phyloP scores from a whole-genome alignment of 1,140 invertebrate species.

The Ectropis grisescens region DNA sequence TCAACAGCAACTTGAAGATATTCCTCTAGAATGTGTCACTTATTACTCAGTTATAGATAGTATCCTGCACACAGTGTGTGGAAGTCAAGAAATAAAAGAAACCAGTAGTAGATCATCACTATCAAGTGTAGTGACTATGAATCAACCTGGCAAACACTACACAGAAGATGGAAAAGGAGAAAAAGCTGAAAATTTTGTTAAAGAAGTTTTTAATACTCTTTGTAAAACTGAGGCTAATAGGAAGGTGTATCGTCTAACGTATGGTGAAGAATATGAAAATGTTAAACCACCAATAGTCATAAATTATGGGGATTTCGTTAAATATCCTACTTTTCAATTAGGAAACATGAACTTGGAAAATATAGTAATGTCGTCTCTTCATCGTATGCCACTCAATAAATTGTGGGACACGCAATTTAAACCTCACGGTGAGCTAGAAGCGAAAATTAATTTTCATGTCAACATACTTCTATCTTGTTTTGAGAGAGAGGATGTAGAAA shows the following conservation, averaged over 20 bases:
- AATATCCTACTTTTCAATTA: conserved; percentile 47
- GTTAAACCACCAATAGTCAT: conserved; percentile 42
- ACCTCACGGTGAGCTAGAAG: conserved; percentile 26
- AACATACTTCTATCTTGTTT: conserved; percentile 48
- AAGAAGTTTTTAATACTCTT: conserved; percentile 34
- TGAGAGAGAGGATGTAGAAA: conserved; percentile 45
- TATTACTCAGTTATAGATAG: conserved; percentile 57
- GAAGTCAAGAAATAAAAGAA: conserved; percentile 12
- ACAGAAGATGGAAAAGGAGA: conserved; percentile 18
- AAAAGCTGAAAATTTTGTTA: conserved; percentile 35
- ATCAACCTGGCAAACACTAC: conserved; percentile 11
- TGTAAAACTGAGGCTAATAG: conserved; percentile 28
- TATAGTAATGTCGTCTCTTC: conserved; percentile 29
- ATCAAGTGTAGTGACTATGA: conserved; percentile 22
- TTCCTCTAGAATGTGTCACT: conserved; percentile 61
- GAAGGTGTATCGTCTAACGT: conserved; percentile 39
- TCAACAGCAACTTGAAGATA: conserved; percentile 24
- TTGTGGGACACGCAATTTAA: conserved; percentile 31
- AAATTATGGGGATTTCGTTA: conserved; percentile 38
- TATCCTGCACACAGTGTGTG: conserved; percentile 49
- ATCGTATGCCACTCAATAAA: conserved; percentile 38
- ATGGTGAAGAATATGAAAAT: conserved; percentile 44
- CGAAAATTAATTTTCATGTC: conserved; percentile 48
- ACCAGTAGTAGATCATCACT: conserved; percentile 22
- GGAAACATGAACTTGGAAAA: conserved; percentile 42